Conservation (phyloP, 2,888 invertebrate species). For the Aplocera efformata region DNA sequence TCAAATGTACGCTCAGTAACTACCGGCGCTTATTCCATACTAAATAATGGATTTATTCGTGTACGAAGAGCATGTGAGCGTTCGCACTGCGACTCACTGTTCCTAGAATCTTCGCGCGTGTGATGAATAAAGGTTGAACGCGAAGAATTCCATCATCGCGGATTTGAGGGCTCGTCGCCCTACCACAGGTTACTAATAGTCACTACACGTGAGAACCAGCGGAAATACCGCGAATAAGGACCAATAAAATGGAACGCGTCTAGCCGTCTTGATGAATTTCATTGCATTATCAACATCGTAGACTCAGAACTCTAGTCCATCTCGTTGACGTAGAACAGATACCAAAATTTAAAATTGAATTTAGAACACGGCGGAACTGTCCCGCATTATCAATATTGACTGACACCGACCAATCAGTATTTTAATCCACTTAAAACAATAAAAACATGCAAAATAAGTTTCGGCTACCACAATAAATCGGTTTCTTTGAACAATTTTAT, state of each 20-base stretch:
- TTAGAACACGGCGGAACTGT: conserved; percentile 41
- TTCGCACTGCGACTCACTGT: conserved; percentile 57
- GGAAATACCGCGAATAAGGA: conserved; percentile 30
- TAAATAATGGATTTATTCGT: conserved; percentile 72
- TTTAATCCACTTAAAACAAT: too few species aligned
- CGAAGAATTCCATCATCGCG: conserved; percentile 70
- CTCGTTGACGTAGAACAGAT: background rate
- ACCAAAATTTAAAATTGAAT: conserved; percentile 28
- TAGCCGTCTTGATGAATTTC: conserved; percentile 10
- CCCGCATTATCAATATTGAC: conserved; percentile 54
- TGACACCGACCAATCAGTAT: conserved; percentile 45
- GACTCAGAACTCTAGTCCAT: conserved; percentile 3
- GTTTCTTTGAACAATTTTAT: conserved; percentile 71
- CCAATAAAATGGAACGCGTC: conserved; percentile 55
- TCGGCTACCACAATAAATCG: conserved; percentile 60
- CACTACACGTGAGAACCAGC: conserved; percentile 57
- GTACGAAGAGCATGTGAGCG: conserved; percentile 56
- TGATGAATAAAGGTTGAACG: conserved; percentile 73
- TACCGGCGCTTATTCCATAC: conserved; percentile 61
- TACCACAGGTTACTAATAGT: conserved; percentile 32
- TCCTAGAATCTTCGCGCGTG: conserved; percentile 73
- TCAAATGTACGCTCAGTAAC: conserved; percentile 49
- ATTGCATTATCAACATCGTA: conserved; percentile 1
- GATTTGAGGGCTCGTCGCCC: conserved; percentile 65
- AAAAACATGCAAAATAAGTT: conserved; percentile 49